Conservation (phyloP, 2,797 vertebrate species). For the Helarctos malayanus region DNA sequence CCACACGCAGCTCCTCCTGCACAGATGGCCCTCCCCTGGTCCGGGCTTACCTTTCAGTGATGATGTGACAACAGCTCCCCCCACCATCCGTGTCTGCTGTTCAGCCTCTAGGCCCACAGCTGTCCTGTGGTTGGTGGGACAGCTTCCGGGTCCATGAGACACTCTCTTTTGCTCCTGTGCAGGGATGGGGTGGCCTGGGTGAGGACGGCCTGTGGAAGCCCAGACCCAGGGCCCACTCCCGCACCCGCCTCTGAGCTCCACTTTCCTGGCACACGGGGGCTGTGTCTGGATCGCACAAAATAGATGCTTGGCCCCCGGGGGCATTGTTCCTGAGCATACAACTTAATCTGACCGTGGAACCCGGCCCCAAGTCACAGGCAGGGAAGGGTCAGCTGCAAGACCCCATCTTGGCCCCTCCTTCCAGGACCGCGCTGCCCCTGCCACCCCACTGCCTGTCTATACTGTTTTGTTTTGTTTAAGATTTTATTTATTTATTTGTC, state of each 20-base stretch:
- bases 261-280: background rate
- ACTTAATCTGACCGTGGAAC: background rate
- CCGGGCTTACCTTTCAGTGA: background rate
- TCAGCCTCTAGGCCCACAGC: background rate
- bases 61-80: too few relatives aligned
- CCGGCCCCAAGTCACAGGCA: background rate
- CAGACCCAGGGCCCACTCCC: background rate
- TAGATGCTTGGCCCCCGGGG: background rate
- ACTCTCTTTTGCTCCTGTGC: background rate
- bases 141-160: background rate
- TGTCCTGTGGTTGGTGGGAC: background rate
- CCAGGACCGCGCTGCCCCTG: rapidly evolving
- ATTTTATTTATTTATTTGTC: too few relatives aligned
- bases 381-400: background rate
- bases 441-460: background rate
- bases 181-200: background rate
- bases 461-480: background rate
- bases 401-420: background rate
- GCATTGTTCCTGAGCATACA: rapidly evolving
- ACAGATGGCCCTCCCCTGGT: background rate
- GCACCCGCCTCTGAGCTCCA: too few relatives aligned
- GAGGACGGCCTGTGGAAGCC: background rate
- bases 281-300: too few relatives aligned
- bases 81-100: background rate
- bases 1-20: background rate